phyloP scores from a whole-genome alignment of 2,888 invertebrate species.

The Pseudococcus jackbeardsleyi region DNA sequence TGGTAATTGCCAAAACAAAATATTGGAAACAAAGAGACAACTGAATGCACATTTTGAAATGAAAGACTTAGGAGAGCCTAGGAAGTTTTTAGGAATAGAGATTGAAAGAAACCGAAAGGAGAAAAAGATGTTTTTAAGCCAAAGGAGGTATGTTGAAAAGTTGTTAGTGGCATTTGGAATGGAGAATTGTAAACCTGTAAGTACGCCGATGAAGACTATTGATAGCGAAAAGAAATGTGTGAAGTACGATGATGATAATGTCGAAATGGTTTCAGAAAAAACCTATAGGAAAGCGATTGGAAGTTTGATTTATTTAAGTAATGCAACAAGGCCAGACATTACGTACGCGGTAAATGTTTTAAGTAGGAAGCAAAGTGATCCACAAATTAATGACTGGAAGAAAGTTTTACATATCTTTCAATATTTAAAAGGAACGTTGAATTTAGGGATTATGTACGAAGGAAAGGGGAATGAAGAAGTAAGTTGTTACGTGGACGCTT shows the following conservation, averaged over 20 bases:
- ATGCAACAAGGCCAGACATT: constrained; percentile 1
- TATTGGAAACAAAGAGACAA: background rate
- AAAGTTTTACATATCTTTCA: background rate
- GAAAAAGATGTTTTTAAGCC: background rate
- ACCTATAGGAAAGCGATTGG: background rate
- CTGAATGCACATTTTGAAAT: background rate
- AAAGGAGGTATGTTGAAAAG: constrained; percentile 17
- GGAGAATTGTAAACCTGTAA: background rate
- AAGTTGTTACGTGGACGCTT: background rate
- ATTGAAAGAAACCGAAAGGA: background rate
- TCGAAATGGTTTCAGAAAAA: background rate
- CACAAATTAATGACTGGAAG: background rate
- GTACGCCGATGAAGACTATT: background rate
- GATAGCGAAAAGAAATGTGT: background rate
- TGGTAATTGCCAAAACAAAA: background rate
- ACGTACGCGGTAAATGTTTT: background rate
- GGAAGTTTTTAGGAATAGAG: constrained; percentile 40
- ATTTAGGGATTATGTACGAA: background rate
- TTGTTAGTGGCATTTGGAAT: background rate
- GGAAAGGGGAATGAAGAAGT: background rate
- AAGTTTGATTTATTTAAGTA: background rate
- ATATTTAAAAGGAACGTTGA: background rate
- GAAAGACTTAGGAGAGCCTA: constrained; percentile 47
- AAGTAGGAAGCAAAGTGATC: background rate
- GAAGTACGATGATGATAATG: background rate